phyloP scores from a whole-genome alignment of 2,113 vertebrate species.

The Phaetusa simplex region DNA sequence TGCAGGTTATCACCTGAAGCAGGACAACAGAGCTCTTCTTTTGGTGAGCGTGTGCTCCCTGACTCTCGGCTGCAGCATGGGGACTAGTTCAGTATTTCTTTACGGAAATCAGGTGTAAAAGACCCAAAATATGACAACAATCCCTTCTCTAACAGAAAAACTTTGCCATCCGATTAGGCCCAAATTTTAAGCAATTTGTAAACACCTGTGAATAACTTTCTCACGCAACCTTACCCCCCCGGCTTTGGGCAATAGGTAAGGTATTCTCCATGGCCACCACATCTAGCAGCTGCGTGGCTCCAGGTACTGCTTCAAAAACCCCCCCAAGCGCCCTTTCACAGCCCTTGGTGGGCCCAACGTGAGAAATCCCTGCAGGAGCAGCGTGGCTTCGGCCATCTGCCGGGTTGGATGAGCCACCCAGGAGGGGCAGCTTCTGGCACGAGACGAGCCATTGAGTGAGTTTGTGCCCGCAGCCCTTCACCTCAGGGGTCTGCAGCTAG shows the following conservation, averaged over 20 bases:
- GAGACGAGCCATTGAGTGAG: fast-evolving
- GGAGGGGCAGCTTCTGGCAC: no score
- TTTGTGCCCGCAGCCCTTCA: neutral
- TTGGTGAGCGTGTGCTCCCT: neutral
- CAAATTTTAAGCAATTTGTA: no score
- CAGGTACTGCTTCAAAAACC: neutral
- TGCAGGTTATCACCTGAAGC: neutral
- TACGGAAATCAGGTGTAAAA: neutral
- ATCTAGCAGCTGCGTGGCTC: neutral
- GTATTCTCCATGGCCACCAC: fast-evolving
- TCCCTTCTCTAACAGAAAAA: neutral
- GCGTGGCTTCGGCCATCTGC: neutral
- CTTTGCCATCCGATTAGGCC: neutral
- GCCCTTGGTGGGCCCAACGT: fast-evolving
- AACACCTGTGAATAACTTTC: neutral
- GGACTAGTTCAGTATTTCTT: neutral
- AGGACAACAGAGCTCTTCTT: neutral
- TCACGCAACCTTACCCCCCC: neutral
- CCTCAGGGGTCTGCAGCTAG: no score
- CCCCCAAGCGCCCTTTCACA: fast-evolving
- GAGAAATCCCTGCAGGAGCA: neutral
- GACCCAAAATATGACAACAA: fast-evolving
- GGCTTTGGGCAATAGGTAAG: neutral
- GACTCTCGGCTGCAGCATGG: fast-evolving
- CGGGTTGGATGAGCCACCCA: fast-evolving